Evolutionary conservation across 2,888 invertebrate genomes (phyloP).

Genomic region (Drosophila helvetica): DNA sequence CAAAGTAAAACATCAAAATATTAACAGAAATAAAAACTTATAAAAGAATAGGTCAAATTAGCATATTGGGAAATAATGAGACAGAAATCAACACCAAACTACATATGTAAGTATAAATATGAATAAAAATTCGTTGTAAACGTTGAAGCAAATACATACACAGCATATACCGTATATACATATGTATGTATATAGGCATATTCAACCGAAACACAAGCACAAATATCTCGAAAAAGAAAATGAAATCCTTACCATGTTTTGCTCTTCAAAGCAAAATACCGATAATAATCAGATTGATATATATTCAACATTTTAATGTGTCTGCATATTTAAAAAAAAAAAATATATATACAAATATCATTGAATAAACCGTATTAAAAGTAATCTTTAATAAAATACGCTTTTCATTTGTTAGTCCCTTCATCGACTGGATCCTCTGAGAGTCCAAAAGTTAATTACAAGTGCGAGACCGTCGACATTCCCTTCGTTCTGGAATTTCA

Average conservation of each 20-base stretch:
- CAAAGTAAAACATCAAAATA: slow-evolving; percentile 1
- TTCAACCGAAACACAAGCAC: not conserved
- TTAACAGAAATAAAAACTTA: not conserved
- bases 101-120: slow-evolving; percentile 4
- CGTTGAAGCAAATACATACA: slow-evolving; percentile 50
- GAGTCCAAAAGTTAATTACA: too few relatives aligned
- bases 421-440: too few relatives aligned
- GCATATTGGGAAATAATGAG: too few relatives aligned
- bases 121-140: slow-evolving; percentile 58
- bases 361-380: slow-evolving; percentile 62
- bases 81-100: too few relatives aligned
- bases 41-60: too few relatives aligned
- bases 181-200: not conserved
- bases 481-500: too few relatives aligned
- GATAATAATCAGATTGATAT: slow-evolving; percentile 39
- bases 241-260: slow-evolving; percentile 16
- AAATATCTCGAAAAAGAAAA: not conserved
- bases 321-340: slow-evolving; percentile 39
- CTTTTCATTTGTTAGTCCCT: not conserved
- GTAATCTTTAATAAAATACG: slow-evolving; percentile 21
- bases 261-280: slow-evolving; percentile 27
- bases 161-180: not conserved
- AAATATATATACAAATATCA: slow-evolving; percentile 28
- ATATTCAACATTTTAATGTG: slow-evolving; percentile 42
- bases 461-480: too few relatives aligned